Percentiles rank a stretch among this genome's conserved stretches.
These are phyloP conservation scores for Bujurquina vittata DNA, from an alignment of 2,113 vertebrate genomes.

Conservation along the genomic window DNA sequence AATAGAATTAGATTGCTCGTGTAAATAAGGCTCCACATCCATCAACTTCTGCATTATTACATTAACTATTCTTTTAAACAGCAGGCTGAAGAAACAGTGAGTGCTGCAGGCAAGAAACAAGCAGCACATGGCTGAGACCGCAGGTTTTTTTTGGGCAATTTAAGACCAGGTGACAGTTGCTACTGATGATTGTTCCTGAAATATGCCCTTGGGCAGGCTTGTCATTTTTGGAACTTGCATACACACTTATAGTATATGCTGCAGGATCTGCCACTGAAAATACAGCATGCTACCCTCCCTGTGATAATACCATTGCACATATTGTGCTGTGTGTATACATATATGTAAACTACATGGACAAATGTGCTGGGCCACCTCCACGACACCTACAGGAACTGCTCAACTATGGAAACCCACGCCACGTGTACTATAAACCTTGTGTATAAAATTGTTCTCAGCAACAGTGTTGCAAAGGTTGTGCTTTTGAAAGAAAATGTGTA, in stretches of 20 bases:
- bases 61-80: background rate
- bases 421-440: no score
- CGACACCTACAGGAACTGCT: background rate
- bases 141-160: background rate
- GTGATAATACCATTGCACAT: background rate
- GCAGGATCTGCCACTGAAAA: background rate
- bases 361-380: background rate
- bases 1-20: background rate
- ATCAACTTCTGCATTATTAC: background rate
- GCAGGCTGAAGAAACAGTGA: background rate
- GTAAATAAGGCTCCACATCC: background rate
- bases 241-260: background rate
- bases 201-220: background rate
- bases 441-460: no score
- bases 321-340: background rate
- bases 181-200: background rate
- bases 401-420: background rate
- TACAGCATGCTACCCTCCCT: background rate
- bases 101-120: background rate
- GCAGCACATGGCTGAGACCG: background rate
- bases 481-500: background rate
- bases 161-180: background rate
- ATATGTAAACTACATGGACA: background rate
- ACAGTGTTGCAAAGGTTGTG: no score
- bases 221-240: background rate